phyloP scores from a whole-genome alignment of 1,140 invertebrate genomes.

The Panulirus ornatus region DNA sequence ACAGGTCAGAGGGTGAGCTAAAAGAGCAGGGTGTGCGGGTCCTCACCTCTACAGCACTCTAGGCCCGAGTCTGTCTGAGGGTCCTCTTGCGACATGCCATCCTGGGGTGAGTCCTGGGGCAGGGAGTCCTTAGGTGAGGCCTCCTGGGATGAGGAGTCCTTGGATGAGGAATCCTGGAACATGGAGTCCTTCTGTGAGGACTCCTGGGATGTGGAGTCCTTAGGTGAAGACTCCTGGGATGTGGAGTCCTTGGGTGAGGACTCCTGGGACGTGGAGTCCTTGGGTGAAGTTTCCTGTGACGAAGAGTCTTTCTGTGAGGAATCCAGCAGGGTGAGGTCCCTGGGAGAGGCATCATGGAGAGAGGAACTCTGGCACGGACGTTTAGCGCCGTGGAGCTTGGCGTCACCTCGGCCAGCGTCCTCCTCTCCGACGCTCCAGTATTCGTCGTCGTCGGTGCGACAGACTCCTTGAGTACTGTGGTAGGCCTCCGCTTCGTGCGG shows the following conservation, averaged over 20 bases:
- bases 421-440: slow-evolving; percentile 54
- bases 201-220: slow-evolving; percentile 15
- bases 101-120: slow-evolving; percentile 15
- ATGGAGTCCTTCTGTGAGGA: slow-evolving; percentile 13
- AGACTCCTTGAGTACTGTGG: slow-evolving; percentile 21
- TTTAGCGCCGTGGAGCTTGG: too few species aligned
- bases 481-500: slow-evolving; percentile 59
- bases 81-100: neutral
- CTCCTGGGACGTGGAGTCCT: neutral
- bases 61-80: slow-evolving; percentile 48
- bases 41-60: slow-evolving; percentile 41
- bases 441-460: slow-evolving; percentile 38
- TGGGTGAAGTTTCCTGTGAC: neutral
- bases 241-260: neutral
- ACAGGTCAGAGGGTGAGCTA: too few species aligned
- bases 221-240: slow-evolving; percentile 13
- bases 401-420: slow-evolving; percentile 28
- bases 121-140: neutral
- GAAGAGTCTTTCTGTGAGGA: too few species aligned
- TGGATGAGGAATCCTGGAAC: neutral
- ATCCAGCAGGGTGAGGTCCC: too few species aligned
- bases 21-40: too few species aligned
- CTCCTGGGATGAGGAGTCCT: neutral
- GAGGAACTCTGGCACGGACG: neutral
- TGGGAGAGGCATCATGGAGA: neutral